These are phyloP conservation scores for Formicarius rufipectus DNA, from an alignment of 2,113 vertebrate species.

Conservation along the genomic window DNA sequence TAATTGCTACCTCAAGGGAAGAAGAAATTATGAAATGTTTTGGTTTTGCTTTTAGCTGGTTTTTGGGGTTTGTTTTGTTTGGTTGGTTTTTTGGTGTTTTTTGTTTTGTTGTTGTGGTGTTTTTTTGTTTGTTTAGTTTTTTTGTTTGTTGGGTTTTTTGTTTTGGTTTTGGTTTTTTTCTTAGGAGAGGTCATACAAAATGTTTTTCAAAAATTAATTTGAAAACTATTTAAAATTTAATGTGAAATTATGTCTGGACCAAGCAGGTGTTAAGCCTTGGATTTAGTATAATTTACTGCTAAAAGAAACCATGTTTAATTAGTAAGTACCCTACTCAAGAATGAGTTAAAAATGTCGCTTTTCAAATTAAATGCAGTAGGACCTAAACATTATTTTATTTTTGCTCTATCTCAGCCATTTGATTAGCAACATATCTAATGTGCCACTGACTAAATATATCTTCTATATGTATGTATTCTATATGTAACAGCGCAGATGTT, in stretches of 20 bases:
- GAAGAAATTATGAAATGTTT: background rate
- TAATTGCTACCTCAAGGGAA: background rate
- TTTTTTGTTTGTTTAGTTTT: too few species aligned
- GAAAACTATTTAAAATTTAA: background rate
- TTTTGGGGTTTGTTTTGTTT: too few species aligned
- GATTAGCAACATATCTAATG: background rate
- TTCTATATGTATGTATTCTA: background rate
- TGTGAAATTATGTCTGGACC: background rate
- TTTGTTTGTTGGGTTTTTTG: too few species aligned
- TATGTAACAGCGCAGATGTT: background rate
- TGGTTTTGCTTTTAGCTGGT: too few species aligned
- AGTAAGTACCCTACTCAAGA: background rate
- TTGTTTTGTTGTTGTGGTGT: too few species aligned
- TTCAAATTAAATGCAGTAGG: background rate
- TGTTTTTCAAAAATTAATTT: background rate
- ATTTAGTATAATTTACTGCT: background rate
- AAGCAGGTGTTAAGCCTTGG: background rate
- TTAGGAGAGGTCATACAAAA: background rate
- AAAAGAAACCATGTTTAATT: background rate
- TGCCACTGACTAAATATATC: background rate
- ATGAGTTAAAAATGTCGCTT: background rate
- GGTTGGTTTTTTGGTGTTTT: too few species aligned
- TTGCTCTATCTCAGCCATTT: background rate
- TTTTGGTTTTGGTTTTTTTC: background rate
- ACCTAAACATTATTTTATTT: background rate